Base-by-base conservation (phyloP, 2,113 vertebrate genomes). In the Lepus americanus region DNA sequence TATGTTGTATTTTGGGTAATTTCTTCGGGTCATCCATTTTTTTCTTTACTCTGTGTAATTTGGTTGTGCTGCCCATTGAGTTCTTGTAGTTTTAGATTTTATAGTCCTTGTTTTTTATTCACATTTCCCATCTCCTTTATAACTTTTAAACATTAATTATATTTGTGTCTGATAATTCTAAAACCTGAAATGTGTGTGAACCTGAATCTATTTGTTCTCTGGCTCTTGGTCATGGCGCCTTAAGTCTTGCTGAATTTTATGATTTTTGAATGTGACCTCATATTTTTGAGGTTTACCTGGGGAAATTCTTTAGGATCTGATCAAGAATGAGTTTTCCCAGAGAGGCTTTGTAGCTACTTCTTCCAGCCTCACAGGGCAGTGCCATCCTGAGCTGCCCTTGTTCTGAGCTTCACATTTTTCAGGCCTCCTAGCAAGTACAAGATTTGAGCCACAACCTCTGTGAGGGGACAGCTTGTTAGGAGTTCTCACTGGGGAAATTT, bases 271-370 rank as follows among this genome's bases (percentile, higher is more conserved):
- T 85, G 7, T 44, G 25, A 74, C 27, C 76, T 95, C 27, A 7
- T 89, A 64, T 76, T 85, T 96, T 31, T 59, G 51, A 19, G 51
- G 23, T 87, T 92, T 94, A 33, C 78, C n/a, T 92, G 27, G 82
- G 12, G 22, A 49, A 94, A 55, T 55, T 85, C 61, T 73, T 86
- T 31, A 89, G 59, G 78, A 70, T 8, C 3, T 2, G 59, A 29
- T 51, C 31, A 86, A 64, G 70, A 70, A 49, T 10, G 27, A 39
- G 11, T 63, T 92, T 92, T 25, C 90, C 23, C 12, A 17, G 77
- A 19, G 2, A 49, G 13, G 5, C 20, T 66, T 78, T 77, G 10
- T 82, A 36, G 13, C 25, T 44, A 20, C n/a, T 81, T 76, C 74
- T 82, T 1, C n/a, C 19, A 82, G 19, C 33, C 49, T 12, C 25